Base-by-base conservation (phyloP, 2,888 invertebrate species). In the Tubulanus polymorphus region DNA sequence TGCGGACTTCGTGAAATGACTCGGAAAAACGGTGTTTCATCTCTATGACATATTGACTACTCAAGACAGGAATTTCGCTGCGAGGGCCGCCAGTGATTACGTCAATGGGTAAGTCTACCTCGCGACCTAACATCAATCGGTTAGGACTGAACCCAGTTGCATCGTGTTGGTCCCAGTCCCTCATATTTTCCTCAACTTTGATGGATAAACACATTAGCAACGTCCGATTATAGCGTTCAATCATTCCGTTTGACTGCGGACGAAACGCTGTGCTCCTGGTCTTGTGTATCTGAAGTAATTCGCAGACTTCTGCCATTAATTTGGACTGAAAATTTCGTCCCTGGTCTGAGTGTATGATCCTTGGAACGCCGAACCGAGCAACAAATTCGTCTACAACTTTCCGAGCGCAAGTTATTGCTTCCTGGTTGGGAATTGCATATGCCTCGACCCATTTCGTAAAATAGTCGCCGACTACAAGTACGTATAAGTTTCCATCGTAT, bases 371-470 rank as follows among this genome's bases (percentile, higher is more conserved):
- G n/a, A n/a, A n/a, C 12, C 54, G 53, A 27, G 50, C 47, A 3
- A 48, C 28, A 35, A 54, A 57, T 1, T 55, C 55, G 27, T 57
- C 32, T 2, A 55, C 55, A 1, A 45, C n/a, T 20, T 58, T 51
- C 32, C 52, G 55, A 5, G 60, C 57, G 18, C 63, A 53, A 25
- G 54, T 55, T 12, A 49, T 48, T 10, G 58, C 48, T 32, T 62
- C 55, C 28, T 59, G 58, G 27, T 63, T 51, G 48, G 60, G 53
- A 0, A 59, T 52, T 1, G 65, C 53, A 37, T 48, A 49, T 2
- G 63, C 56, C 28, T 62, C 58, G 1, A 57, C 63, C 54, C 56
- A 64, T 32, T 57, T 56, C 2, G 61, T 63, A n/a, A n/a, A n/a
- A n/a, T n/a, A n/a, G n/a, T n/a, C n/a, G n/a, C n/a, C n/a, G n/a